Base-by-base conservation (phyloP, 2,113 vertebrate genomes). In the Acrocephalus kingi region DNA sequence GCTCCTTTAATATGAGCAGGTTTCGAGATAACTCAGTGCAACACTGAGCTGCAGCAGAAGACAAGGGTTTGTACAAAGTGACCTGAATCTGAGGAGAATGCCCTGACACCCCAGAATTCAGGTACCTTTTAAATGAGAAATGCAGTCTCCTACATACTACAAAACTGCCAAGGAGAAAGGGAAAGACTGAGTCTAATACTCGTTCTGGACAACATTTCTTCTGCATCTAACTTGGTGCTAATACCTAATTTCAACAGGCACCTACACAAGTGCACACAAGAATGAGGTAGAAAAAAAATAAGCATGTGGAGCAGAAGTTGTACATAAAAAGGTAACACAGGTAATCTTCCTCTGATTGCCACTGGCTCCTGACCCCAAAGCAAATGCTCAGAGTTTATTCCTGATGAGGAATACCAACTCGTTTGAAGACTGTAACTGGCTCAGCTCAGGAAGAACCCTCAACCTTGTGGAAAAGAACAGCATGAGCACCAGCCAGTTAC, bases 121-220 rank as follows among this genome's bases (percentile, higher is more conserved):
- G 27, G 6, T 11, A 64, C 39, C 17, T 84, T 58, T 63, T 9
- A 19, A 27, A 51, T 7, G 3, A 71, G 37, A 85, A 87, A 74
- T 7, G 6, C 52, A 43, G 17, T 6, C 64, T 46, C 25, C 20
- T 58, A 28, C 0, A 0, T 19, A 15, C 48, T 55, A 35, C 0
- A 4, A 31, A 63, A 35, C 0, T 1, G 41, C 6, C 31, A 28
- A 68, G 61, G 35, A 54, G 11, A 41, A 7, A 39, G 27, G 10
- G 17, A 64, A 73, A 84, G 22, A 37, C 15, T 1, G 2, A 46
- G 22, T 6, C 1, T 5, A 63, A 49, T 2, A 28, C 33, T 46
- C 28, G 13, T 15, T 55, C 46, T 31, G 20, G 22, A 35, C 17
- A 43, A n/a, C 37, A 13, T 30, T 43, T 28, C 22, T 35, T 8